Conservation (phyloP, 2,888 invertebrate species). For the Eurytoma californica region DNA sequence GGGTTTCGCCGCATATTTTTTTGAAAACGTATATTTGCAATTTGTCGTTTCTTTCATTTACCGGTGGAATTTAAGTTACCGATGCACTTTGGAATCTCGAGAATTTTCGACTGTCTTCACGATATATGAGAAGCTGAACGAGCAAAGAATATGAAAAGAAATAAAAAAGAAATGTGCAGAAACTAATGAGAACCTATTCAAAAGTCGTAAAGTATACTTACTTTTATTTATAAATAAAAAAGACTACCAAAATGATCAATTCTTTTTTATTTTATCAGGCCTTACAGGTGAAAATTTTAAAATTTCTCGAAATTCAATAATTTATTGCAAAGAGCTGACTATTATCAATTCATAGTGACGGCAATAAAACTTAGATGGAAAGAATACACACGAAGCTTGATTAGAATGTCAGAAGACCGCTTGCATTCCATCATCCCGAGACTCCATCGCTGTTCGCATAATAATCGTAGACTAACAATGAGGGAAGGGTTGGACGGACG, state of each 20-base stretch:
- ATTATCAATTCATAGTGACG: background rate
- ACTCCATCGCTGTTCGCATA: constrained; percentile 63
- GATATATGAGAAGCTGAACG: background rate
- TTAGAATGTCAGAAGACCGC: constrained; percentile 68
- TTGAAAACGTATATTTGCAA: background rate
- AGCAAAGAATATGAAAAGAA: constrained; percentile 1
- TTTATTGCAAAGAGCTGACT: too few species aligned
- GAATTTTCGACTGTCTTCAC: constrained; percentile 46
- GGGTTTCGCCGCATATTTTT: constrained; percentile 21
- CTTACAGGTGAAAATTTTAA: too few species aligned
- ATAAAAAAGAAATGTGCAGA: constrained; percentile 19
- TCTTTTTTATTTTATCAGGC: too few species aligned
- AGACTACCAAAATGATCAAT: too few species aligned
- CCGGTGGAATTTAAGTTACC: constrained; percentile 61
- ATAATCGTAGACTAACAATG: constrained; percentile 70
- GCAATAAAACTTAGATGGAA: constrained; percentile 21
- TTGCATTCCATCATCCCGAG: constrained; percentile 40
- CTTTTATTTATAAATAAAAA: too few species aligned
- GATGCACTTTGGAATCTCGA: constrained; percentile 57
- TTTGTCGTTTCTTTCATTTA: constrained; percentile 58
- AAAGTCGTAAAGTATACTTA: background rate
- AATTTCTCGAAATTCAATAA: too few species aligned
- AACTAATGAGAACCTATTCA: background rate
- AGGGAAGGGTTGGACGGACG: constrained; percentile 62
- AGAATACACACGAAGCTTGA: constrained; percentile 57